Evolutionary conservation across 92 coral and sea anemone species (phyloP).

Genomic region (Zoanthus sociatus): DNA sequence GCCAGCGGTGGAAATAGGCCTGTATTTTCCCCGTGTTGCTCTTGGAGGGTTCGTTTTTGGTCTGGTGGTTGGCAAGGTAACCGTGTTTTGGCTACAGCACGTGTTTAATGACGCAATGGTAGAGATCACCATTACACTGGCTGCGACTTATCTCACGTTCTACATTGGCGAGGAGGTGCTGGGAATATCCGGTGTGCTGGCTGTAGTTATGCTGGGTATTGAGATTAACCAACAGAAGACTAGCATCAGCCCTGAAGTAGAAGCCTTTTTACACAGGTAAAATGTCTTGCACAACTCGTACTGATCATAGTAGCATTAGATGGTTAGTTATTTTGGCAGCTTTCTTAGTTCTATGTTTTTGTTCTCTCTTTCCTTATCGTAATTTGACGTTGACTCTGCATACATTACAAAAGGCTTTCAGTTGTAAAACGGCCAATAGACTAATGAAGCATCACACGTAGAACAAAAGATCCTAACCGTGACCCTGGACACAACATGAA

Average conservation of each 20-base stretch:
- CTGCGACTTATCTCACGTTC: slow-evolving; percentile 94
- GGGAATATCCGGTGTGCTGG: slow-evolving; percentile 96
- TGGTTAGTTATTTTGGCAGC: no score
- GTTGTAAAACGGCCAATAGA: no score
- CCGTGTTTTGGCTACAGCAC: slow-evolving; percentile 99
- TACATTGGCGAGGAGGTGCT: slow-evolving; percentile 97
- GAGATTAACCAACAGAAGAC: slow-evolving; percentile 93
- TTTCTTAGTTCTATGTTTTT: no score
- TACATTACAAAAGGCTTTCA: no score
- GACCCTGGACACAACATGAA: no score
- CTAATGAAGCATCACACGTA: no score
- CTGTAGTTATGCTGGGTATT: slow-evolving; percentile 98
- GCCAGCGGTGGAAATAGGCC: slow-evolving; percentile 91
- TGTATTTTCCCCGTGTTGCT: slow-evolving; percentile 97
- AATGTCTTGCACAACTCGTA: no score
- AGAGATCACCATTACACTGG: slow-evolving; percentile 95
- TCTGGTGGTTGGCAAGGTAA: slow-evolving; percentile 91
- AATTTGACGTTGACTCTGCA: no score
- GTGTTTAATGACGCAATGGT: slow-evolving; percentile 99
- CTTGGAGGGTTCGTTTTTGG: slow-evolving; percentile 98
- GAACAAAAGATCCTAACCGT: no score
- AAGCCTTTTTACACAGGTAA: slow-evolving; percentile 95
- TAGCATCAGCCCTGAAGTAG: slow-evolving; percentile 98
- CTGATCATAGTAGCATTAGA: no score
- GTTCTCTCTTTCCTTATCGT: no score